Evolutionary conservation across 2,888 invertebrate species (phyloP), one percentile per base, ranked within the genome.

Genomic region (Belgica antarctica): DNA sequence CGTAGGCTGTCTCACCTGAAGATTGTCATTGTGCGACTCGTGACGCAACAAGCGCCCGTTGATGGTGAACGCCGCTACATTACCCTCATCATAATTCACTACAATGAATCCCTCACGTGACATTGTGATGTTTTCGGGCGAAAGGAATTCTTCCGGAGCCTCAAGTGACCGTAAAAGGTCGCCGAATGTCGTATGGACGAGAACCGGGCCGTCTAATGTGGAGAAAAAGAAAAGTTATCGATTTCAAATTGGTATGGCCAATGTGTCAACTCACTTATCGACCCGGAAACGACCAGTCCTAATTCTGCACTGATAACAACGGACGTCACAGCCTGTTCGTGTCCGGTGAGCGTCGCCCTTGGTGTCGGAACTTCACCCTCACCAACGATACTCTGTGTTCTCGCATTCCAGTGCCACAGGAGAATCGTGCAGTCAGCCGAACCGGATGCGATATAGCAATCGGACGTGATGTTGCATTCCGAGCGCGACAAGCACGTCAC

Each of bases 381-480:
- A 3, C 98, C 98, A 31, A 98, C 94, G 75, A 99, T 94, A 72
- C 94, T 94, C 79, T 96, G 96, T 72, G 93, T 93, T n/a, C 94
- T 85, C 0, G 94, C 96, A 76, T 89, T 98, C 96, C 99, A 99
- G 77, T 98, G 97, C 99, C 99, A 99, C 68, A 99, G 82, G 71
- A 98, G 84, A 22, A 99, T 96, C 0, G 98, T 98, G 81, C 98
- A 98, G 82, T 99, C 99, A 62, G 95, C 93, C 24, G 96, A 95
- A 22, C 99, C 99, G 0, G 96, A 96, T 0, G 97, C 97, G 74
- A 99, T 90, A 82, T 98, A 99, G 81, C 98, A 99, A 82, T 99
- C 98, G 0, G 95, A 94, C n/a, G 95, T 96, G 74, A 98, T 94
- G 82, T 96, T 97, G 81, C 97, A 97, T 81, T 99, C 99, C 1